Evolutionary conservation across 2,797 vertebrate genomes (phyloP).

Genomic region (Merluccius polli): DNA sequence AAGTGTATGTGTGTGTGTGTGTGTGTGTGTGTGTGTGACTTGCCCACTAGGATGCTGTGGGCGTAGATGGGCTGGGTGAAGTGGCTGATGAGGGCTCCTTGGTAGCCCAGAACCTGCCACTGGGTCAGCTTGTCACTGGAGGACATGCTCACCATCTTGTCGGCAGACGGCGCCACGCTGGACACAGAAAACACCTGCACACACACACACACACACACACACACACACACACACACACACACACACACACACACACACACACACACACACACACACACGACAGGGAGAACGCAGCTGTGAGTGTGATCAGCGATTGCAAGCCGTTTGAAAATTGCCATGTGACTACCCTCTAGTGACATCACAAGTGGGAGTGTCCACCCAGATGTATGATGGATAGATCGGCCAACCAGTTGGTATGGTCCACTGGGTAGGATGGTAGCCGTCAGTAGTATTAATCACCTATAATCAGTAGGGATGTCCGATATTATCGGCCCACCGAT

Average conservation of each 20-base stretch:
- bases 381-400: too few species aligned
- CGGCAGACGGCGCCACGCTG: constrained; percentile 66
- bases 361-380: too few species aligned
- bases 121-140: constrained; percentile 88
- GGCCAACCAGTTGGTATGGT: too few species aligned
- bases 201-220: constrained; percentile 4
- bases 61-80: constrained; percentile 91
- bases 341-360: too few species aligned
- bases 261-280: constrained; percentile 3
- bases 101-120: constrained; percentile 92
- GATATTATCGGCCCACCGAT: too few species aligned
- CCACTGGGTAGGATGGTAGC: too few species aligned
- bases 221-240: not conserved
- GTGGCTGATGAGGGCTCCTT: constrained; percentile 91
- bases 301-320: too few species aligned
- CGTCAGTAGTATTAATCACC: too few species aligned
- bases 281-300: not conserved
- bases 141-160: constrained; percentile 84
- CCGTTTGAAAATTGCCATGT: too few species aligned
- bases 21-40: constrained; percentile 42
- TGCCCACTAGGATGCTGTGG: constrained; percentile 84
- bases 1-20: not conserved
- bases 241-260: not conserved
- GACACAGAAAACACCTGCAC: constrained; percentile 77
- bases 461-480: too few species aligned